Evolutionary conservation across 2,888 invertebrate genomes (phyloP), one percentile per base, ranked within the genome.

Genomic region (Acleris laterana): DNA sequence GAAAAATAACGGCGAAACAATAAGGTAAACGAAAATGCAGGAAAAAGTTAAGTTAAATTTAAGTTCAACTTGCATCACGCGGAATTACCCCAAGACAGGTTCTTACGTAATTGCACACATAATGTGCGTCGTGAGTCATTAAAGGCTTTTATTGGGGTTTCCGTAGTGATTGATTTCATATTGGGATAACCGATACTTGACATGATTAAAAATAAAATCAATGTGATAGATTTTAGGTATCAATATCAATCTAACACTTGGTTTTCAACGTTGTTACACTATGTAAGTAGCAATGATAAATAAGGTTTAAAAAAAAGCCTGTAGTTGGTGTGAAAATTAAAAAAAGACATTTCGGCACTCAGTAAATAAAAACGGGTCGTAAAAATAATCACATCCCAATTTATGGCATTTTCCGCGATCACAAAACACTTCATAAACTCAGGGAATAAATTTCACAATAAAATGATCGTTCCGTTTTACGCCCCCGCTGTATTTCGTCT

Each of bases 401-500:
- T 84, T 83, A 85, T 80, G 78, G 74, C 75, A 70, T 75, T 75
- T 73, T 73, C 69, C 70, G 75, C 77, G 79, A 80, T 83, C 80
- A 79, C 82, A 80, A 81, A 83, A 78, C 83, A 84, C 82, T 84
- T 83, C 81, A 85, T 87, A 84, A 86, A 81, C 77, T 70, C 79
- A 73, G 69, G 78, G 73, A 70, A 77, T 85, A 82, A 83, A 85
- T 82, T 81, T 77, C 75, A 79, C 75, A 78, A 78, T 78, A 81
- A 82, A 85, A 78, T 77, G 80, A 80, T 80, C 78, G 77, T 77
- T 75, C 73, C 76, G 74, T 73, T 84, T 80, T 77, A 80, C 73
- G 73, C 72, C 69, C 59, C 66, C 67, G 63, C 62, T 66, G 70
- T 53, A 28, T n/a, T 20, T 42, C 22, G 53, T 53, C 67, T 56